These are phyloP conservation scores for Pristis pectinata DNA, from an alignment of 2,797 vertebrate species.

Conservation along the genomic window DNA sequence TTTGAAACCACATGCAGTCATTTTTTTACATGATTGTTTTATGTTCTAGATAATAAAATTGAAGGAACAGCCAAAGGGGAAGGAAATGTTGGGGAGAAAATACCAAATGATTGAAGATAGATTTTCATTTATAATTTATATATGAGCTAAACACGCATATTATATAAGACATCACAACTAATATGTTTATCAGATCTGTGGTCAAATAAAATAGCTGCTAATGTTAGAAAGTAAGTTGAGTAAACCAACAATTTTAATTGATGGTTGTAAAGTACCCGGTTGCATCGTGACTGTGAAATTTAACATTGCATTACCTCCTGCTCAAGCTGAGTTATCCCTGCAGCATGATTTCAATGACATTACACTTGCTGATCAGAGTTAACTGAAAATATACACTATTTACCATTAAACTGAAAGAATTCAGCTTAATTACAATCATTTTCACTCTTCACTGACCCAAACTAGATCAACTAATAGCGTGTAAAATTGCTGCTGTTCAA, in stretches of 20 bases:
- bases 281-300: not conserved
- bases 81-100: not conserved
- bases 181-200: no score
- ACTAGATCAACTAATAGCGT: not conserved
- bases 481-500: not conserved
- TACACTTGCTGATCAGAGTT: not conserved
- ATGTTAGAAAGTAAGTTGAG: not conserved
- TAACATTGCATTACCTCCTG: not conserved
- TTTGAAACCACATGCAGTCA: not conserved
- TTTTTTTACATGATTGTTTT: not conserved
- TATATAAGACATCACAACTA: not conserved
- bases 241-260: not conserved
- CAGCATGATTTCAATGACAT: not conserved
- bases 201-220: not conserved
- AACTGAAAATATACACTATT: not conserved
- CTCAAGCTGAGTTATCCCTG: conserved; percentile 7
- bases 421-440: not conserved
- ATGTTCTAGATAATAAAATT: not conserved
- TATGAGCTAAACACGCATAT: not conserved
- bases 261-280: not conserved
- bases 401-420: not conserved
- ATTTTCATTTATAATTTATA: not conserved
- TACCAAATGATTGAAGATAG: not conserved
- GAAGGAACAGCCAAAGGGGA: not conserved
- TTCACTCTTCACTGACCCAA: not conserved